Percentiles rank a stretch among this genome's conserved stretches.
Conservation (phyloP, 2,113 vertebrate species). For the Ochotona princeps region DNA sequence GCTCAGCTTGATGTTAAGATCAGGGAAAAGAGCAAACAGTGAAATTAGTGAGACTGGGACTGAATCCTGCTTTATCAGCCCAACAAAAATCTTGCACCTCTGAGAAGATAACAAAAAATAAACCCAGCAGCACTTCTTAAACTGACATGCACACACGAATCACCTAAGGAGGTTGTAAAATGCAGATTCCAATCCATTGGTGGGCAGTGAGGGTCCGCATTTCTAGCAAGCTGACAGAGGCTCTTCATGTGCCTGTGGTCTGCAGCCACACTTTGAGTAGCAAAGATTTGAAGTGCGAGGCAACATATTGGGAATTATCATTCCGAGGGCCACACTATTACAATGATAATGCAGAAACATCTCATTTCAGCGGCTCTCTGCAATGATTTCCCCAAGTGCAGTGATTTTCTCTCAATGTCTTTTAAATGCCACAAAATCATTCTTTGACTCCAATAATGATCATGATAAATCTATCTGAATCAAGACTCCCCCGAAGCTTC, state of each 20-base stretch:
- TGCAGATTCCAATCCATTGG: neutral
- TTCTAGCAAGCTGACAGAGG: neutral
- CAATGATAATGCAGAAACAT: neutral
- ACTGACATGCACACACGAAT: neutral
- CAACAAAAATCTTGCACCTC: neutral
- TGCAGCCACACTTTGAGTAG: neutral
- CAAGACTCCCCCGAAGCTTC: neutral
- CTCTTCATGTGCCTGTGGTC: neutral
- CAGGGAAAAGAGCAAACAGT: neutral
- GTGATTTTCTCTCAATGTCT: conserved; percentile 22
- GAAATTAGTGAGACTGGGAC: neutral
- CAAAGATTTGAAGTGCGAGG: neutral
- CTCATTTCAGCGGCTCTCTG: neutral
- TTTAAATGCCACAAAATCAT: conserved; percentile 8
- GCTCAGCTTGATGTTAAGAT: neutral
- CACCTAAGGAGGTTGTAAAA: neutral
- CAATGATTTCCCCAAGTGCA: neutral
- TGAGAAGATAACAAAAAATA: neutral
- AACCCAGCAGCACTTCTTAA: neutral
- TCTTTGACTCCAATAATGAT: neutral
- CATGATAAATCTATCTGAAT: neutral
- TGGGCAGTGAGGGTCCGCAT: neutral
- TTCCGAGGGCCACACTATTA: neutral
- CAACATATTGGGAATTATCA: neutral
- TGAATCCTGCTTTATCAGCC: neutral